Percentiles rank a stretch among this genome's conserved stretches.
Evolutionary conservation across 2,888 invertebrate species (phyloP).

Genomic region (Drosophila hawaiiensis): DNA sequence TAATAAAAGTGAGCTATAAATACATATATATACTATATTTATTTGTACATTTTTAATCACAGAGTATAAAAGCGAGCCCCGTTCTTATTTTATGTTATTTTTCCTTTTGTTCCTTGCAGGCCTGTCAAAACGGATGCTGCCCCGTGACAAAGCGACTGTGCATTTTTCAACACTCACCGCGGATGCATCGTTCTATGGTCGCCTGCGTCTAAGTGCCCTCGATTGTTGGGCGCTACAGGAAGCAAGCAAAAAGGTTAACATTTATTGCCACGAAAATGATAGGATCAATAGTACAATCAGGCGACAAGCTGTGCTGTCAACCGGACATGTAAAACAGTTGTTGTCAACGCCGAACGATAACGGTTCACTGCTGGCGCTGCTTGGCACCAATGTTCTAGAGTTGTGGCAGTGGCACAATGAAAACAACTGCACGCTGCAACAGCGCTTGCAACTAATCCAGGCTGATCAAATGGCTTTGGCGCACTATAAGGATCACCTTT

Average conservation of each 20-base stretch:
- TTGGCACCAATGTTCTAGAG: conserved; percentile 49
- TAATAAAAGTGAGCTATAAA: neutral
- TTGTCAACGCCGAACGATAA: conserved; percentile 10
- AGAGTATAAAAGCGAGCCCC: neutral
- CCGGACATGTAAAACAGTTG: conserved; percentile 66
- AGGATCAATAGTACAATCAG: conserved; percentile 1
- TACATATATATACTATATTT: neutral
- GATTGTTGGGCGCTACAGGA: conserved; percentile 37
- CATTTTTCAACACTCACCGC: conserved; percentile 47
- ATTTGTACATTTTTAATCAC: neutral
- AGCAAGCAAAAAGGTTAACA: conserved; percentile 12
- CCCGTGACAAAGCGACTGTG: conserved; percentile 17
- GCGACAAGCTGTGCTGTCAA: conserved; percentile 11
- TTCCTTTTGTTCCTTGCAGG: conserved; percentile 30
- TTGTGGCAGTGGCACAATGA: conserved; percentile 62
- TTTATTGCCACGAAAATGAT: conserved; percentile 33
- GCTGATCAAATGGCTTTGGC: conserved; percentile 64
- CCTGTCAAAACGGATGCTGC: conserved; percentile 17
- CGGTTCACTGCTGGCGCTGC: conserved; percentile 24
- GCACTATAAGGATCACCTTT: conserved; percentile 48
- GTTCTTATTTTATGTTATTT: neutral
- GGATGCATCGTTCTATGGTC: neutral
- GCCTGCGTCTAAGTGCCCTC: conserved; percentile 10
- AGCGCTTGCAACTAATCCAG: conserved; percentile 48
- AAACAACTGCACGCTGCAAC: conserved; percentile 23